Evolutionary conservation across 2,113 vertebrate genomes (phyloP), one percentile per base, ranked within the genome.

Genomic region (Thamnaconus septentrionalis): DNA sequence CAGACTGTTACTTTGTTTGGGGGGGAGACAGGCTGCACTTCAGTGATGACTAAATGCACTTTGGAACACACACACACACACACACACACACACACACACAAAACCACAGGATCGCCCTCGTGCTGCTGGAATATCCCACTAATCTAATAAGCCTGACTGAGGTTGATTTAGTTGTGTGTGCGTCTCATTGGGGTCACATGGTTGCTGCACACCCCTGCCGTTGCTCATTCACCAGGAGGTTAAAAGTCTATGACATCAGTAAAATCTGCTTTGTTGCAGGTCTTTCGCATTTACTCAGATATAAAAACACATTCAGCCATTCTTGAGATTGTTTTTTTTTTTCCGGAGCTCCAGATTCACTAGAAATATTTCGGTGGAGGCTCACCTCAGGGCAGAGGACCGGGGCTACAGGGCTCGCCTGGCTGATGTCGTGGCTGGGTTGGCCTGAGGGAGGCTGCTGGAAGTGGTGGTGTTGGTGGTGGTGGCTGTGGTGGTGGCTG

Each of bases 351-450:
- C 3, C 4, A 48, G 47, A 48, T 9, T 48, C 47, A 48, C 8
- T 7, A 10, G 10, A 11, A 11, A 41, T 41, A 12, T 11, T 48
- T 8, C 5, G 43, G 41, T 8, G 8, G 0, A 40, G 41, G 49
- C 92, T 93, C 72, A 98, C 96, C 94, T 97, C 95, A 0, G 94
- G 91, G 85, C 95, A 96, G 73, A 95, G 73, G 12, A 93, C 91
- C 3, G 92, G 82, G 39, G 91, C 84, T 76, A 89, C 90, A 68
- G 95, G 89, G 53, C 92, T 92, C 50, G 76, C 63, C 75, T 82
- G 82, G 61, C 79, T 64, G 3, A 79, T 45, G 65, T 88, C 69
- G 8, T 79, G 79, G 77, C 81, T 82, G 61, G 85, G 62, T 62
- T 84, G 87, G 83, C 85, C 75, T 49, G 83, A 83, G 45, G 88